A percentile compares a stretch with the other conserved stretches of the same genome.
phyloP scores from a whole-genome alignment of 2,888 invertebrate genomes.

The Trichogramma dendrolimi region DNA sequence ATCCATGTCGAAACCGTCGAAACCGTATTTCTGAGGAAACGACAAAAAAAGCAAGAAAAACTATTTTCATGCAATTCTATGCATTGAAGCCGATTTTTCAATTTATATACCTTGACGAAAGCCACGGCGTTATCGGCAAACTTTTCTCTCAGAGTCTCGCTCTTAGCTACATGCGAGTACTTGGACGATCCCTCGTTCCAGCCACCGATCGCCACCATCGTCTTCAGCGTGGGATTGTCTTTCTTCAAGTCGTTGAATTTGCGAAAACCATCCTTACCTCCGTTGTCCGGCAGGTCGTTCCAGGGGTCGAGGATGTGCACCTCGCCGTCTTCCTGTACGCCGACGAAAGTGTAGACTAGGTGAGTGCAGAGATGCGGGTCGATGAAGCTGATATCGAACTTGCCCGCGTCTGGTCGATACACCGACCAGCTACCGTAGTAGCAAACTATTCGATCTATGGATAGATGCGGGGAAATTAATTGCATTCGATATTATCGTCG shows the following conservation, averaged over 20 bases:
- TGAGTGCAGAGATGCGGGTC: constrained; percentile 71
- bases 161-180: constrained; percentile 53
- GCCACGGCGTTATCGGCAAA: constrained; percentile 59
- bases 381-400: constrained; percentile 64
- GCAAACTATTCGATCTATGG: constrained; percentile 64
- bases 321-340: constrained; percentile 56
- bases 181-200: constrained; percentile 64
- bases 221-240: constrained; percentile 56
- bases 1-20: constrained; percentile 69
- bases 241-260: constrained; percentile 57
- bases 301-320: constrained; percentile 59
- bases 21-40: constrained; percentile 55
- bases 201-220: constrained; percentile 64
- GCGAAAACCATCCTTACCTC: constrained; percentile 53
- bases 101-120: constrained; percentile 49
- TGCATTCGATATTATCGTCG: no score
- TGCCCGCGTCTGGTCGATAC: constrained; percentile 63
- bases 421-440: constrained; percentile 76
- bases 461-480: no score
- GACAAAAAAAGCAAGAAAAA: no score
- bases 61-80: no score
- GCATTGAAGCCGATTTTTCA: constrained; percentile 1
- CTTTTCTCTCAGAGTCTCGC: constrained; percentile 48
- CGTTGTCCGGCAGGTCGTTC: constrained; percentile 60
- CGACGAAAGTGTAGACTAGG: constrained; percentile 70